A percentile compares a stretch with the other conserved stretches of the same genome.
Evolutionary conservation across 2,888 invertebrate species (phyloP).

Genomic region (Agrotis segetum): DNA sequence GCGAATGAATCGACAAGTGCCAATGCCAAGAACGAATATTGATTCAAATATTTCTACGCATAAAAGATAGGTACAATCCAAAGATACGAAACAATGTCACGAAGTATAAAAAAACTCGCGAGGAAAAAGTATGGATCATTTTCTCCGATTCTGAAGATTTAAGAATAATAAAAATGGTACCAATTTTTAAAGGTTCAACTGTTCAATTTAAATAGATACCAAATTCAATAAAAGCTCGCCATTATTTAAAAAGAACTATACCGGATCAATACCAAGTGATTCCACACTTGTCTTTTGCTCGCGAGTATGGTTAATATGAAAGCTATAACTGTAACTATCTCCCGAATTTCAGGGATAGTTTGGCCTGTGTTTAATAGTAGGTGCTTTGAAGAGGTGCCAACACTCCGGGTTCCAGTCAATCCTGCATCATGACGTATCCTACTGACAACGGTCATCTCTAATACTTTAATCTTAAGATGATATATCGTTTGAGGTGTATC

Average conservation of each 20-base stretch:
- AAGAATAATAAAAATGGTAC: too few species aligned
- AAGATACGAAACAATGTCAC: not conserved
- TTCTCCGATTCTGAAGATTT: too few species aligned
- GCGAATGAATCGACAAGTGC: not conserved
- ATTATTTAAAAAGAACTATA: too few species aligned
- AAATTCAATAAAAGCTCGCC: too few species aligned
- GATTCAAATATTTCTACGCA: not conserved
- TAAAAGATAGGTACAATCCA: not conserved
- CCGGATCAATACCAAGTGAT: too few species aligned
- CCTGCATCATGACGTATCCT: constrained; percentile 44
- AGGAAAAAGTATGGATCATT: too few species aligned
- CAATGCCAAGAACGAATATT: not conserved
- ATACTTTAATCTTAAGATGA: constrained; percentile 43
- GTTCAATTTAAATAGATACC: too few species aligned
- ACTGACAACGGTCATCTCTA: constrained; percentile 43
- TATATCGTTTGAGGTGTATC: constrained; percentile 39
- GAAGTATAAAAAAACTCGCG: not conserved
- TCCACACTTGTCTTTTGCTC: too few species aligned
- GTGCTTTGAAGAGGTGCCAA: constrained; percentile 75
- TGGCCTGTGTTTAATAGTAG: constrained; percentile 43
- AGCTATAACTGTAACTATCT: constrained; percentile 49
- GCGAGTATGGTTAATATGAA: constrained; percentile 22
- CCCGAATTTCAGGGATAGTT: constrained; percentile 56
- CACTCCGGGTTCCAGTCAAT: constrained; percentile 62
- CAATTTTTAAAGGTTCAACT: too few species aligned